A percentile compares a stretch with the other conserved stretches of the same genome.
These are phyloP conservation scores for Carassius auratus DNA, from an alignment of 2,113 vertebrate species.

Conservation along the genomic window DNA sequence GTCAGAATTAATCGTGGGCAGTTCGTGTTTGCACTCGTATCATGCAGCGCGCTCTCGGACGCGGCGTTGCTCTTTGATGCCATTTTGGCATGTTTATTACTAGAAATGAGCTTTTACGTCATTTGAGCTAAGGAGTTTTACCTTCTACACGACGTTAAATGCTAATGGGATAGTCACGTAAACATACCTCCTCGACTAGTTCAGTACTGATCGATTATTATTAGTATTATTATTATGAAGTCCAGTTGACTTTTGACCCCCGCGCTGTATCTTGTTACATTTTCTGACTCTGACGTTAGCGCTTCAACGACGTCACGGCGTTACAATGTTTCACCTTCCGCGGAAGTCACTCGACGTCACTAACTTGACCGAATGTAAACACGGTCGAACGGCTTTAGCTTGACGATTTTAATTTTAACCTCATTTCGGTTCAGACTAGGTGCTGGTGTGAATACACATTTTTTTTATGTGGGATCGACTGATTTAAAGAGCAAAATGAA, in stretches of 20 bases:
- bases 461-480: neutral
- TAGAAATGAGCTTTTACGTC: neutral
- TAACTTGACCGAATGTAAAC: conserved; percentile 15
- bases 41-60: neutral
- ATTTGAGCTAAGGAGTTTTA: neutral
- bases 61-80: neutral
- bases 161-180: neutral
- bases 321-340: conserved; percentile 3
- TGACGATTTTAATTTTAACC: no score
- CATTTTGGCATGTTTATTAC: neutral
- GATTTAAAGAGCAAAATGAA: neutral
- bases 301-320: conserved; percentile 68
- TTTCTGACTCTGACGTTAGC: conserved; percentile 68
- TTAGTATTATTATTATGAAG: neutral
- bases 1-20: neutral
- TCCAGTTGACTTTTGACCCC: neutral
- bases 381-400: neutral
- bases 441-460: no score
- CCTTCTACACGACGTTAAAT: no score
- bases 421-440: neutral
- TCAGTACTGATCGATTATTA: no score
- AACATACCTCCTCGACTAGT: neutral
- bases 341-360: neutral
- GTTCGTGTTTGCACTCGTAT: neutral
- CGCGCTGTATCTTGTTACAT: neutral